phyloP scores from a whole-genome alignment of 2,797 vertebrate genomes.

The Esox lucius region DNA sequence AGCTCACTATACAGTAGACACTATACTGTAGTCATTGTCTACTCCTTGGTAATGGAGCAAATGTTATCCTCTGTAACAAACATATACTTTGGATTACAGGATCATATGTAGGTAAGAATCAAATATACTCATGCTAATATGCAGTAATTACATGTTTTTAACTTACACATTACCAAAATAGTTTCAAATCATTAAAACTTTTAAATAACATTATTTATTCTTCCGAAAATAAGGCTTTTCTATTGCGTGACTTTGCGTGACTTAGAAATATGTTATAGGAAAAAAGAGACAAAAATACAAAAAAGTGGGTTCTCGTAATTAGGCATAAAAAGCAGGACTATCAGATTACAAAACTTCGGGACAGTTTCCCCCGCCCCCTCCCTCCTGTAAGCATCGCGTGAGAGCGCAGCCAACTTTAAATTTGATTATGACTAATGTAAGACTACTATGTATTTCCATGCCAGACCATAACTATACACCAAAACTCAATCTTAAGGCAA shows the following conservation, averaged over 20 bases:
- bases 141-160: too few relatives aligned
- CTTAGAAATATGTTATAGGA: conserved; percentile 74
- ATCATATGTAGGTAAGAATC: too few relatives aligned
- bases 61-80: too few relatives aligned
- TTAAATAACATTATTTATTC: background rate
- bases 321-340: conserved; percentile 63
- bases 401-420: conserved; percentile 67
- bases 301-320: conserved; percentile 73
- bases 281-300: conserved; percentile 58
- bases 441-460: conserved; percentile 40
- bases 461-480: conserved; percentile 39
- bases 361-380: conserved; percentile 45
- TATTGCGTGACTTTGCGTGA: conserved; percentile 76
- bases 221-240: background rate
- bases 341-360: conserved; percentile 70
- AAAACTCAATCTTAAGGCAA: conserved; percentile 41
- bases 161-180: too few relatives aligned
- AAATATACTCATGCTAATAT: too few relatives aligned
- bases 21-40: background rate
- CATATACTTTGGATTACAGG: too few relatives aligned
- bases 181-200: background rate
- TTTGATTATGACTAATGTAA: conserved; percentile 80
- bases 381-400: conserved; percentile 72
- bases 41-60: background rate
- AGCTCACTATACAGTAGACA: background rate